Percentiles rank a stretch among this genome's conserved stretches.
These are phyloP conservation scores for Lepidocolaptes lacrymiger DNA, from an alignment of 2,797 vertebrate genomes.

Conservation along the genomic window DNA sequence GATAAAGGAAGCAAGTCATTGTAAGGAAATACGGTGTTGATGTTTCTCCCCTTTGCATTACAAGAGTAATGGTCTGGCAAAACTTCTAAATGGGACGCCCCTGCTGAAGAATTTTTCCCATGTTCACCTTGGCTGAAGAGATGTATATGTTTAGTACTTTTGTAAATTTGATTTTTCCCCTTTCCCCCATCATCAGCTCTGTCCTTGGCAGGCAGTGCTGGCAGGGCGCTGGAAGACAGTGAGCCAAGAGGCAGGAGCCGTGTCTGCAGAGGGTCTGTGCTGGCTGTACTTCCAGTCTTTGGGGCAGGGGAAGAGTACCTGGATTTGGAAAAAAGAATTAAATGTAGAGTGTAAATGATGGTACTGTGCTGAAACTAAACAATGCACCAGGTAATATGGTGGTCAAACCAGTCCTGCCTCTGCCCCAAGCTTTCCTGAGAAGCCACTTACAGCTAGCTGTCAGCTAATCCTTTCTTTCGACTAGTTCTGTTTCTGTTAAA, in stretches of 20 bases:
- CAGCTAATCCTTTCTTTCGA: not conserved
- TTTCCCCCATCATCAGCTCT: not conserved
- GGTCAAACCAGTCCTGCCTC: not conserved
- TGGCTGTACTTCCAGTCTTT: not conserved
- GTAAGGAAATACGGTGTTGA: not conserved
- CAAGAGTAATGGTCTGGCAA: conserved; percentile 36
- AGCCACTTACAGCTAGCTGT: not conserved
- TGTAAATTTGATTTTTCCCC: conserved; percentile 13
- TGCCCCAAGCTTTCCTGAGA: not conserved
- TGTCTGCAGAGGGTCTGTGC: not conserved
- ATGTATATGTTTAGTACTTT: conserved; percentile 20
- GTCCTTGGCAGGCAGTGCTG: conserved; percentile 4
- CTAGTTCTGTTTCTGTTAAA: not conserved
- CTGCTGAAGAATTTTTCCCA: conserved; percentile 58
- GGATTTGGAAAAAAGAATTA: not conserved
- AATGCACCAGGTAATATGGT: not conserved
- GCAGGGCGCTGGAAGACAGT: not conserved
- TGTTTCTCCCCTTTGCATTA: conserved; percentile 19
- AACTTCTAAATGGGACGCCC: not conserved
- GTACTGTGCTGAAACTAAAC: not conserved
- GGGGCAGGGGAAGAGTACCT: not conserved
- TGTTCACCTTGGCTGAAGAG: conserved; percentile 19
- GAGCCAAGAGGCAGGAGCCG: not conserved
- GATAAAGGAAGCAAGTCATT: conserved; percentile 12
- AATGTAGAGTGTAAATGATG: not conserved